These are phyloP conservation scores for Laticauda laticaudata DNA, from an alignment of 2,113 vertebrate species.

Conservation along the genomic window DNA sequence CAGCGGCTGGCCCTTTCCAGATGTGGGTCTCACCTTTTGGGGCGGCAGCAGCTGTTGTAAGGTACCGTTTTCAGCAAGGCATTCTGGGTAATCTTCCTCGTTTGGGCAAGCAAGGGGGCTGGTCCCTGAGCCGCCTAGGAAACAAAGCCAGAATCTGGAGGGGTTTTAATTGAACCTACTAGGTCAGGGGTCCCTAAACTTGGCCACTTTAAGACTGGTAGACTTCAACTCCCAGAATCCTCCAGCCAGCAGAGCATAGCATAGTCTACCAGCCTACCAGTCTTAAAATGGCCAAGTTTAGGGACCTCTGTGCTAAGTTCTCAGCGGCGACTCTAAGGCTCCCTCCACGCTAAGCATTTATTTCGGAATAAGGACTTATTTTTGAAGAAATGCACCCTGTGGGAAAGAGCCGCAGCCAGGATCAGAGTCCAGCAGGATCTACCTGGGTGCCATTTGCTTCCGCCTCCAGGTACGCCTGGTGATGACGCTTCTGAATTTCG, in stretches of 20 bases:
- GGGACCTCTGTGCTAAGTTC: not conserved
- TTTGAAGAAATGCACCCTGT: not conserved
- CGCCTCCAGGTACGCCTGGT: constrained; percentile 60
- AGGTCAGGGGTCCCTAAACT: not conserved
- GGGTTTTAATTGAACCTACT: not conserved
- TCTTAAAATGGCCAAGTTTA: no score
- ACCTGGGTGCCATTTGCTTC: constrained; percentile 72
- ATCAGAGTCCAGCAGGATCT: not conserved
- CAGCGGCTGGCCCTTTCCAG: not conserved
- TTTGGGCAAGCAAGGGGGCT: constrained; percentile 82
- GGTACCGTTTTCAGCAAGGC: constrained; percentile 79
- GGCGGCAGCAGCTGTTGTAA: constrained; percentile 85
- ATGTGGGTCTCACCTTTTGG: constrained; percentile 68
- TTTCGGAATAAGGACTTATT: not conserved
- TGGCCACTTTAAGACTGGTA: no score
- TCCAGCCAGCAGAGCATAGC: no score
- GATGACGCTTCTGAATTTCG: constrained; percentile 67
- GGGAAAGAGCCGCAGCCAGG: not conserved
- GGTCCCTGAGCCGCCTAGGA: constrained; percentile 64
- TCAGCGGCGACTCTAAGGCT: not conserved
- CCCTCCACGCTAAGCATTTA: not conserved
- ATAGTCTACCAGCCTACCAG: no score
- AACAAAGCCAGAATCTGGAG: constrained; percentile 8
- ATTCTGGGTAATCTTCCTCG: constrained; percentile 77
- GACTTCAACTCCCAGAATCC: no score